Conservation (phyloP, 2,113 vertebrate genomes). For the Picathartes gymnocephalus region DNA sequence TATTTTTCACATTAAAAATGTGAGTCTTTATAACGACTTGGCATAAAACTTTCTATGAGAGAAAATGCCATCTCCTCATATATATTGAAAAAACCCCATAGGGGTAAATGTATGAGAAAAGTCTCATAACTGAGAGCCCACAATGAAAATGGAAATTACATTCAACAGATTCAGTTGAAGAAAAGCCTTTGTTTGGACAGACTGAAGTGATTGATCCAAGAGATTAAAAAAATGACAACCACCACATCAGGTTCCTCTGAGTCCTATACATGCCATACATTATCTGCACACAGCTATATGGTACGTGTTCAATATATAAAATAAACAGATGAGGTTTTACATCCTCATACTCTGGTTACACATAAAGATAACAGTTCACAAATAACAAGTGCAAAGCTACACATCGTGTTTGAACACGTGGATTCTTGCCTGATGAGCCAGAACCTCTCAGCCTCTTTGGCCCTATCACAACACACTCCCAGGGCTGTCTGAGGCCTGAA, state of each 20-base stretch:
- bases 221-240: neutral
- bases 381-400: neutral
- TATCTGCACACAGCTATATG: neutral
- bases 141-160: neutral
- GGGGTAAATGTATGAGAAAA: neutral
- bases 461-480: neutral
- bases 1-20: conserved; percentile 22
- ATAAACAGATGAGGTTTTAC: neutral
- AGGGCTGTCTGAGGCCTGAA: neutral
- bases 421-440: neutral
- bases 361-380: neutral
- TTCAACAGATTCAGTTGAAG: neutral
- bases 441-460: neutral
- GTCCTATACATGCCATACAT: neutral
- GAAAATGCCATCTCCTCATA: neutral
- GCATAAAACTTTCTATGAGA: neutral
- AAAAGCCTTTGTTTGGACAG: neutral
- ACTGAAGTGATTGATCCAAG: neutral
- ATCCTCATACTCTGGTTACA: neutral
- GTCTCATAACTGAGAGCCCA: neutral
- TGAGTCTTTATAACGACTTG: neutral
- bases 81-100: neutral
- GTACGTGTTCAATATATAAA: neutral
- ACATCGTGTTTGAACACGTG: neutral
- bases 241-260: neutral